Evolutionary conservation across 2,113 vertebrate genomes (phyloP).

Genomic region (Myiozetetes cayanensis): DNA sequence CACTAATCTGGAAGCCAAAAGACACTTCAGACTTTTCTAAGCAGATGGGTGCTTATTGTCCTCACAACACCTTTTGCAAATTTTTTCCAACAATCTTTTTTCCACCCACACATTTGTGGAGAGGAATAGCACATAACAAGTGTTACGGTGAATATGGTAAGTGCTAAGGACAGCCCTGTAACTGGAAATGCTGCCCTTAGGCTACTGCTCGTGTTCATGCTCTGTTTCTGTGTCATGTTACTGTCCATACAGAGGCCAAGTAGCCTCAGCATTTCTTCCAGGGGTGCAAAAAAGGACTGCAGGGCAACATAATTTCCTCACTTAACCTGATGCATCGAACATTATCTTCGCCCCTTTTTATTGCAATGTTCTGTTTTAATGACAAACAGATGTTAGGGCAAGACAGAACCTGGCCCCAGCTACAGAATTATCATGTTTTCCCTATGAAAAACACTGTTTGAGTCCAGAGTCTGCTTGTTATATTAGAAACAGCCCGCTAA

Average conservation of each 20-base stretch:
- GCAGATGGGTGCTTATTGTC: neutral
- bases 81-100: neutral
- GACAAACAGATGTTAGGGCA: conserved; percentile 44
- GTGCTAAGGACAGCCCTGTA: neutral
- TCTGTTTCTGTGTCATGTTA: neutral
- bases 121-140: neutral
- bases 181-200: neutral
- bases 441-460: conserved; percentile 19
- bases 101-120: neutral
- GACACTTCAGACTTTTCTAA: neutral
- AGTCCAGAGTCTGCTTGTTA: neutral
- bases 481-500: conserved; percentile 29
- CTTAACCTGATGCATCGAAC: neutral
- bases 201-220: neutral
- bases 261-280: neutral
- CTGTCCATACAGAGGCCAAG: neutral
- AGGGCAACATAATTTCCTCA: neutral
- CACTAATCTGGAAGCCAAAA: neutral
- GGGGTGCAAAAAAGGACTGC: neutral
- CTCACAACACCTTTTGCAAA: neutral
- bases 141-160: neutral
- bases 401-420: conserved; percentile 23
- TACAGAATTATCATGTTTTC: conserved; percentile 33
- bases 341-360: neutral
- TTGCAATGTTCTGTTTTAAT: neutral